A percentile compares a stretch with the other conserved stretches of the same genome.
Evolutionary conservation across 2,113 vertebrate genomes (phyloP).

Genomic region (Procavia capensis): DNA sequence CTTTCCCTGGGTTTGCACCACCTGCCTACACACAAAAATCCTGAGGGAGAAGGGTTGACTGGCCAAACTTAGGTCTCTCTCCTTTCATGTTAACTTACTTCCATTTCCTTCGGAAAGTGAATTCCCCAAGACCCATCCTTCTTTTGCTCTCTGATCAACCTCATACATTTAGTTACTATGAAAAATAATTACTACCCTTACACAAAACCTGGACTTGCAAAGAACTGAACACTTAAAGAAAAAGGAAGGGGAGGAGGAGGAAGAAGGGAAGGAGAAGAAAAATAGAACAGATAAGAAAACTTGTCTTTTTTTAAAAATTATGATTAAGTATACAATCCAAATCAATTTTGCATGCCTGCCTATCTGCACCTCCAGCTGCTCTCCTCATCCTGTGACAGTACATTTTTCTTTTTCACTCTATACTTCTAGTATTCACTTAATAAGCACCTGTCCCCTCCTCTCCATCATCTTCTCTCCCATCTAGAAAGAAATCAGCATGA

Average conservation of each 20-base stretch:
- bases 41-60: background rate
- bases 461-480: no score
- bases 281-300: background rate
- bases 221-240: background rate
- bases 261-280: background rate
- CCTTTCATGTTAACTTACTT: background rate
- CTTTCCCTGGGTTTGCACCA: fast-evolving
- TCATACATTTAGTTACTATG: background rate
- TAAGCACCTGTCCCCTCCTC: no score
- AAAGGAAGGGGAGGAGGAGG: background rate
- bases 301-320: no score
- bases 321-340: no score
- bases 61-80: background rate
- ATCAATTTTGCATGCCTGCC: no score
- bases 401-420: no score
- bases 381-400: no score
- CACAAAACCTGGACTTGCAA: background rate
- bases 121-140: background rate
- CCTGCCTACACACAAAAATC: background rate
- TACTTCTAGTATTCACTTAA: no score
- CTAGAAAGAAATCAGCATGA: no score
- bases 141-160: background rate
- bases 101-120: background rate
- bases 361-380: no score
- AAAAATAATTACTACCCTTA: background rate